A percentile compares a stretch with the other conserved stretches of the same genome.
phyloP scores from a whole-genome alignment of 2,888 invertebrate species.

The Graphium colonna region DNA sequence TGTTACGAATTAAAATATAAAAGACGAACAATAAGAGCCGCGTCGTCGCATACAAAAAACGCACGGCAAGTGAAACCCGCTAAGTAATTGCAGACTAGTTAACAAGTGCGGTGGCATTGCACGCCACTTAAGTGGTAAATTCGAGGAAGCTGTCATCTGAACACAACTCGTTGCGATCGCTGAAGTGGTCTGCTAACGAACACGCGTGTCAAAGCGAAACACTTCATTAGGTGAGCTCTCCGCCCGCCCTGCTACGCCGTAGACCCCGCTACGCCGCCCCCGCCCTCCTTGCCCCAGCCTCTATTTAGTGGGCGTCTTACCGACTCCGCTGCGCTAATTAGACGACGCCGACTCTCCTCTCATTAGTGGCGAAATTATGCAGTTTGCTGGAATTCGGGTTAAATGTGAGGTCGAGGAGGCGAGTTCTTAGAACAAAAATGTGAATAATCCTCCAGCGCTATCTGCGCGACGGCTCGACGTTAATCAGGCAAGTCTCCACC shows the following conservation, averaged over 20 bases:
- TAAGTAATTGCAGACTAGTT: conserved; percentile 57
- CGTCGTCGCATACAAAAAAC: conserved; percentile 17
- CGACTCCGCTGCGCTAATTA: conserved; percentile 72
- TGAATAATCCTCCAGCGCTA: conserved; percentile 39
- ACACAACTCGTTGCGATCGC: conserved; percentile 61
- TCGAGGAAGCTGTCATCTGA: conserved; percentile 74
- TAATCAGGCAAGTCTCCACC: conserved; percentile 22
- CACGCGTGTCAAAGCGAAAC: conserved; percentile 79
- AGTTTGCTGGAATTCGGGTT: conserved; percentile 74
- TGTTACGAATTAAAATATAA: conserved; percentile 8
- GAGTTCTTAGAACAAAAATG: conserved; percentile 52
- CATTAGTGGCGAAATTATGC: conserved; percentile 78
- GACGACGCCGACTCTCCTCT: conserved; percentile 71
- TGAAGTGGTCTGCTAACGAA: conserved; percentile 78
- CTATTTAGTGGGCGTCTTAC: conserved; percentile 73
- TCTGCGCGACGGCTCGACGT: conserved; percentile 27
- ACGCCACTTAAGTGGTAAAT: conserved; percentile 75
- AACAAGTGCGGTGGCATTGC: conserved; percentile 61
- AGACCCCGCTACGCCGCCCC: conserved; percentile 30
- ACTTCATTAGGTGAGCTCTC: conserved; percentile 77
- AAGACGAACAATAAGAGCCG: conserved; percentile 15
- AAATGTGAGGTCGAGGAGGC: conserved; percentile 64
- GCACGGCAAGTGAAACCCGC: conserved; percentile 33
- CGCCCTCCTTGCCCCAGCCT: conserved; percentile 38
- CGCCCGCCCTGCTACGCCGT: conserved; percentile 38